Evolutionary conservation across 2,888 invertebrate species (phyloP), one percentile per base, ranked within the genome.

Genomic region (Harpalus rubripes): DNA sequence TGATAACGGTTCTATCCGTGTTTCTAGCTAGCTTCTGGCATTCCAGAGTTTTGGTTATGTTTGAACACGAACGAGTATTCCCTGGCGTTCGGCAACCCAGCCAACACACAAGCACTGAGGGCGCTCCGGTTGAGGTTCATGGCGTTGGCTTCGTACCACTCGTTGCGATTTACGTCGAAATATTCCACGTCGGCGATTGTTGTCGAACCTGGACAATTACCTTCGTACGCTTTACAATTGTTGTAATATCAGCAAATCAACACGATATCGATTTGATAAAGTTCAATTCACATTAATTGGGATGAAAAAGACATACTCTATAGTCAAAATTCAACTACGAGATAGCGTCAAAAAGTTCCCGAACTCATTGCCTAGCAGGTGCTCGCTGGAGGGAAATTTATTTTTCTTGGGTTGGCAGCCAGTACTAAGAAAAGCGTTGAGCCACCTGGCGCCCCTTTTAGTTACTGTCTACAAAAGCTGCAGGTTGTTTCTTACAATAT

Each of bases 41-140:
- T 87, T 59, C 88, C 88, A 7, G 89, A 88, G 76, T 89, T 90
- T 76, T 89, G 89, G 78, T 58, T 56, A n/a, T 88, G 63, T 8
- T 79, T 78, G 56, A 68, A 68, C 41, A 56, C 58, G 59, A 63
- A 93, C 0, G 95, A 94, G 90, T 95, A 95, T 7, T 95, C 94
- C 74, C 92, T 92, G 0, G 94, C 93, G 88, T 95, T 95, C 1
- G 93, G 93, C 16, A 96, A 92, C 3, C 95, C 96, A n/a, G 93
- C 91, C 61, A 97, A 92, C 0, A 96, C 96, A 90, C 96, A 96
- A 1, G 96, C 96, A 88, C 95, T 95, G 39, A 97, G 91, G 0
- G 96, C 97, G 83, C 96, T 96, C 16, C 97, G 93, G 90, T 96
- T 96, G 56, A 96, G 91, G 90, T 96, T 96, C 96, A 97, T 96